Evolutionary conservation across 1,140 invertebrate species (phyloP).

Genomic region (Zaprionus taronus): DNA sequence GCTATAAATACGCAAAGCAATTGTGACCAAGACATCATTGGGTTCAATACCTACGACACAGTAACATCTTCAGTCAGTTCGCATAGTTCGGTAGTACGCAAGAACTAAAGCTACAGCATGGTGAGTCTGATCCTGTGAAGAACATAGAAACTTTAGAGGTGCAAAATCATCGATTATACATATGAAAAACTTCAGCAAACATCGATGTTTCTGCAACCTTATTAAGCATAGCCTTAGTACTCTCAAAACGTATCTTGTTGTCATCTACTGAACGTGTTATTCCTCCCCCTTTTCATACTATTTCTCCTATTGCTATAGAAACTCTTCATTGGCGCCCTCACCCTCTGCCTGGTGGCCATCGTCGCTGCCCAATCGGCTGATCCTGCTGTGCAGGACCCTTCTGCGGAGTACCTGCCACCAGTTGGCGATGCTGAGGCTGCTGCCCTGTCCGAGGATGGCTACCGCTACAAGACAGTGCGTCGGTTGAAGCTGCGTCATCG

Average conservation of each 20-base stretch:
- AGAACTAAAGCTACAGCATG: slow-evolving; percentile 59
- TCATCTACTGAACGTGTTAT: no score
- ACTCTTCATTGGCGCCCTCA: slow-evolving; percentile 59
- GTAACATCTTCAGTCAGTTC: slow-evolving; percentile 64
- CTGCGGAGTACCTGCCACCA: slow-evolving; percentile 65
- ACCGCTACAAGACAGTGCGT: slow-evolving; percentile 71
- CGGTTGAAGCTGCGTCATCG: slow-evolving; percentile 65
- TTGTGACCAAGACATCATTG: slow-evolving; percentile 67
- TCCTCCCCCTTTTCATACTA: no score
- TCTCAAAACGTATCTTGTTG: no score
- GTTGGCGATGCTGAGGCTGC: slow-evolving; percentile 63
- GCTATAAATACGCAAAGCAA: slow-evolving; percentile 68
- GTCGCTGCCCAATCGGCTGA: slow-evolving; percentile 54
- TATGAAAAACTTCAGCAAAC: no score
- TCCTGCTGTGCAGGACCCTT: slow-evolving; percentile 51
- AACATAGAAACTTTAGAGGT: no score
- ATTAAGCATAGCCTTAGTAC: no score
- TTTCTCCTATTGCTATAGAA: slow-evolving; percentile 22
- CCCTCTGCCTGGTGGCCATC: slow-evolving; percentile 61
- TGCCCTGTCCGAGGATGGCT: slow-evolving; percentile 61
- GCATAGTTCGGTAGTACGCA: slow-evolving; percentile 32
- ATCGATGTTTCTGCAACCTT: no score
- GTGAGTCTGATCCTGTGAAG: slow-evolving; percentile 45
- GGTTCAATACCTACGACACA: slow-evolving; percentile 73
- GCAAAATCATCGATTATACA: no score